A percentile compares a stretch with the other conserved stretches of the same genome.
phyloP scores from a whole-genome alignment of 2,113 vertebrate species.

The Lophochroa leadbeateri region DNA sequence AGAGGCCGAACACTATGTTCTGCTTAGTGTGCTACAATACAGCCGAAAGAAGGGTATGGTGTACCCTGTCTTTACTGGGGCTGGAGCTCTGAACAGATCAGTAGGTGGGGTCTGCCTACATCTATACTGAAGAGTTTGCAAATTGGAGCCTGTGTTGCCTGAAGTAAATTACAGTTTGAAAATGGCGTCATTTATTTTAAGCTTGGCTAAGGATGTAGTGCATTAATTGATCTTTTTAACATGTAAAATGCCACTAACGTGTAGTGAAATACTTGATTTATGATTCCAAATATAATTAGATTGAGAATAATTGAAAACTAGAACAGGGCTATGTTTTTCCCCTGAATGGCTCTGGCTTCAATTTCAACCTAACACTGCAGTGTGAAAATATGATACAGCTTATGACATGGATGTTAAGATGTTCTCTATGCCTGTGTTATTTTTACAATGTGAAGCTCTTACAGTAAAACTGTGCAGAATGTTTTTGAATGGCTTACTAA shows the following conservation, averaged over 20 bases:
- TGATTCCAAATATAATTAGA: neutral
- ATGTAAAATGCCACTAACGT: neutral
- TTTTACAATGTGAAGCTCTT: neutral
- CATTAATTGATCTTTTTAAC: constrained; percentile 26
- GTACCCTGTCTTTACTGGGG: neutral
- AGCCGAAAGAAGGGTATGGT: too few species aligned
- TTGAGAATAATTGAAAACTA: neutral
- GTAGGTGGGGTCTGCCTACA: constrained; percentile 16
- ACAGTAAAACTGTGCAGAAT: neutral
- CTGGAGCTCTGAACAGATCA: neutral
- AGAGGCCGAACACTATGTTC: too few species aligned
- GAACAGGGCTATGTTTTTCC: neutral
- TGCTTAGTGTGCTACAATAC: too few species aligned
- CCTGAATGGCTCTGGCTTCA: neutral
- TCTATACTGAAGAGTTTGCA: neutral
- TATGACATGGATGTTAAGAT: neutral
- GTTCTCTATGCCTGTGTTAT: neutral
- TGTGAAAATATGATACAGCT: neutral
- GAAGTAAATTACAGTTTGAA: constrained; percentile 35
- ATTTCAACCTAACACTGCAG: neutral
- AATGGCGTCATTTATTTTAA: neutral
- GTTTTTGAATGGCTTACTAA: constrained; percentile 1
- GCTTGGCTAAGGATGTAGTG: neutral
- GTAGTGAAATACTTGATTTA: neutral
- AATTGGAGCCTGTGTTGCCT: neutral